Evolutionary conservation across 2,113 vertebrate species (phyloP).

Genomic region (Donacobius atricapilla): DNA sequence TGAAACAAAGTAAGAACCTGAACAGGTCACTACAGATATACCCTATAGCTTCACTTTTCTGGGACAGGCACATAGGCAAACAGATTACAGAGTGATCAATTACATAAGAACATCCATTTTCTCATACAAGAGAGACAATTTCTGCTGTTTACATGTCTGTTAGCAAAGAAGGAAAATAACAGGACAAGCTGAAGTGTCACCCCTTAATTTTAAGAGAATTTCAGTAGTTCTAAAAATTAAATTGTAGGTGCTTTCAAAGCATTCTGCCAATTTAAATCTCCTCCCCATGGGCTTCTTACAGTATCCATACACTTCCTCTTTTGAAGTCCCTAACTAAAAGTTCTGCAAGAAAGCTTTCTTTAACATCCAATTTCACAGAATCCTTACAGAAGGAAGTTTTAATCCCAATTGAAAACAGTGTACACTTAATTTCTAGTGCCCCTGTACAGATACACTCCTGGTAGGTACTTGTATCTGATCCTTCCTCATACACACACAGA

Average conservation of each 20-base stretch:
- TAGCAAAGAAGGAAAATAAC: not conserved
- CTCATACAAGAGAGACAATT: not conserved
- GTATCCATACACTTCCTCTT: not conserved
- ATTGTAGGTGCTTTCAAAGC: not conserved
- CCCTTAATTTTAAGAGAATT: not conserved
- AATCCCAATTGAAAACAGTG: not conserved
- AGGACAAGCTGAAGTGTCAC: not conserved
- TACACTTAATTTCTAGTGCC: not conserved
- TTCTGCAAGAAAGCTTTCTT: not conserved
- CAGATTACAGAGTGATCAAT: not conserved
- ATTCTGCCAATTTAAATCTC: not conserved
- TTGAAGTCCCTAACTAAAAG: not conserved
- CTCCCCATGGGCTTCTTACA: not conserved
- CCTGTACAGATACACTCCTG: not conserved
- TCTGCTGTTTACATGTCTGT: not conserved
- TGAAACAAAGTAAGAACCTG: not conserved
- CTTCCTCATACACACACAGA: not conserved
- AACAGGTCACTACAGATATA: not conserved
- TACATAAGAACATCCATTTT: not conserved
- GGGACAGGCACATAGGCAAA: not conserved
- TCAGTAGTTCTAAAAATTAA: not conserved
- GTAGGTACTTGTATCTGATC: not conserved
- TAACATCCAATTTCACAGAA: not conserved
- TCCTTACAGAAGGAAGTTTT: not conserved
- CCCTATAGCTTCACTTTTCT: not conserved